These are phyloP conservation scores for Melanotaenia maccullochi DNA, from an alignment of 2,797 vertebrate genomes.

Conservation along the genomic window DNA sequence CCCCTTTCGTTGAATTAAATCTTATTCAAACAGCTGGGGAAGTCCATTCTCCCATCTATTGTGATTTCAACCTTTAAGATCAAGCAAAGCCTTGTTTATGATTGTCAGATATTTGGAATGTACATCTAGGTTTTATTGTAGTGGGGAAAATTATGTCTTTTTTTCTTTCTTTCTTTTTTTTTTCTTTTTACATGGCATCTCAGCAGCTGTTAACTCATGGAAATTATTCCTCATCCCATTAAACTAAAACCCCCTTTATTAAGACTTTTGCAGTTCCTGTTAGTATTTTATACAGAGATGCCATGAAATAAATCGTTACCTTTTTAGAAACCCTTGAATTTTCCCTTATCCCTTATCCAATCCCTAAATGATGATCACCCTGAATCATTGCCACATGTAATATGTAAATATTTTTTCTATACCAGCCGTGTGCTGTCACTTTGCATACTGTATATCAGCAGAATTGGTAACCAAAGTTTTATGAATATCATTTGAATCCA, in stretches of 20 bases:
- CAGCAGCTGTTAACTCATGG: constrained; percentile 13
- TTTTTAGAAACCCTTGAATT: constrained; percentile 30
- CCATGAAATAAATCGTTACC: constrained; percentile 36
- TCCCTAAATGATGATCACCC: constrained; percentile 41
- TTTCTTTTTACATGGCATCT: constrained; percentile 35
- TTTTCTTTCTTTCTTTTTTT: not conserved
- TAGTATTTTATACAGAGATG: constrained; percentile 47
- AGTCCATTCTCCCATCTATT: constrained; percentile 32
- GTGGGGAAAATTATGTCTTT: constrained; percentile 19
- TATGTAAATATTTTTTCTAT: constrained; percentile 83
- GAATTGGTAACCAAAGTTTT: constrained; percentile 87
- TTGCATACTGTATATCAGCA: constrained; percentile 81
- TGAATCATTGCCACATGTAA: constrained; percentile 64
- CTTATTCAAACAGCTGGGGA: constrained; percentile 31
- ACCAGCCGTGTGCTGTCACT: constrained; percentile 74
- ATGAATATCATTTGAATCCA: constrained; percentile 73
- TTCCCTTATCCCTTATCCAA: constrained; percentile 23
- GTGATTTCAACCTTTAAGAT: constrained; percentile 59
- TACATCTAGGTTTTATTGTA: constrained; percentile 59
- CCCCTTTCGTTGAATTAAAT: constrained; percentile 38
- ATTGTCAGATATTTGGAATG: constrained; percentile 81
- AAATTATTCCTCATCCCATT: constrained; percentile 2
- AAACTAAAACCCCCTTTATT: constrained; percentile 30
- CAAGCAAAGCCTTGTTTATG: constrained; percentile 64
- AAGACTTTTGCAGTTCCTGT: constrained; percentile 16